phyloP scores from a whole-genome alignment of 2,888 invertebrate genomes.

The Pilophorus perplexus region DNA sequence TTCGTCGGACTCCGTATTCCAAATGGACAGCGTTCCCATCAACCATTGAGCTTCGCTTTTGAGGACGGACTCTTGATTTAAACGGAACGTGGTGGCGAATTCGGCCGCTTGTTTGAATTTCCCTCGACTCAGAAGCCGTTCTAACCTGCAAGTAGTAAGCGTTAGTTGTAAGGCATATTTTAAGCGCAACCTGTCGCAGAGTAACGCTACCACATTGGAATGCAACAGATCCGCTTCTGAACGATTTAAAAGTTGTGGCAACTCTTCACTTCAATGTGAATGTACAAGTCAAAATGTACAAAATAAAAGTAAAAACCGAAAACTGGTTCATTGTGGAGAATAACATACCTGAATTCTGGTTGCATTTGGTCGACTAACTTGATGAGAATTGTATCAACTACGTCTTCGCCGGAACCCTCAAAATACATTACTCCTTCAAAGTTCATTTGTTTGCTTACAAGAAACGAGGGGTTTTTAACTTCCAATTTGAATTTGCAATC shows the following conservation, averaged over 20 bases:
- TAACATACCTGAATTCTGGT: conserved; percentile 51
- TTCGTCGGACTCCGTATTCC: conserved; percentile 46
- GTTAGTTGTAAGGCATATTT: neutral
- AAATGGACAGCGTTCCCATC: conserved; percentile 51
- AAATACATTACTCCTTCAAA: conserved; percentile 52
- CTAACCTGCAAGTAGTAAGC: conserved; percentile 30
- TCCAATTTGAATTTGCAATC: too few relatives aligned
- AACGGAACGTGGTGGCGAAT: conserved; percentile 54
- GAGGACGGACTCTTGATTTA: conserved; percentile 53
- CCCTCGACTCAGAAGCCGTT: conserved; percentile 54
- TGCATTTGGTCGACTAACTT: conserved; percentile 54
- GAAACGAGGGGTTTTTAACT: too few relatives aligned
- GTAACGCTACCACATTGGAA: too few relatives aligned
- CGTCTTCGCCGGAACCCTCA: conserved; percentile 50
- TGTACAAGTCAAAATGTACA: too few relatives aligned
- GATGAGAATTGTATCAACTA: conserved; percentile 51
- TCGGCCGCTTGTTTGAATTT: conserved; percentile 56
- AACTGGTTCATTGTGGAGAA: too few relatives aligned
- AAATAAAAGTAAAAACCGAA: neutral
- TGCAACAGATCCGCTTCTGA: neutral
- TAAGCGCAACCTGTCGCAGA: too few relatives aligned
- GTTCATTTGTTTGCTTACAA: conserved; percentile 49
- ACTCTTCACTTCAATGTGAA: too few relatives aligned
- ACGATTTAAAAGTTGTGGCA: neutral
- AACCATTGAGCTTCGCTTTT: conserved; percentile 54